A percentile compares a stretch with the other conserved stretches of the same genome.
phyloP scores from a whole-genome alignment of 2,797 vertebrate genomes.

The Takifugu rubripes region DNA sequence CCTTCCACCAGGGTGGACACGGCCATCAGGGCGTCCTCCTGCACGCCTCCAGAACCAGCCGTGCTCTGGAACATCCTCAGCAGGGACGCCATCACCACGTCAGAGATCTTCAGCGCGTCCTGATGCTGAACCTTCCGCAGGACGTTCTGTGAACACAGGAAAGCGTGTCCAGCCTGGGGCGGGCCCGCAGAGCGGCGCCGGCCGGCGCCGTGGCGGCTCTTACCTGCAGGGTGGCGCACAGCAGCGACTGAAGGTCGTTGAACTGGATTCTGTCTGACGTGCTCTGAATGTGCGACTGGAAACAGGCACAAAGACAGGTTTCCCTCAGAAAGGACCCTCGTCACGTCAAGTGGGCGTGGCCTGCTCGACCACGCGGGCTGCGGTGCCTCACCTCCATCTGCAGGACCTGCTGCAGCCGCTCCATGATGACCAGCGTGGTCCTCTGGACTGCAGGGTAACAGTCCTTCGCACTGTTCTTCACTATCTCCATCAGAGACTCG shows the following conservation, averaged over 20 bases:
- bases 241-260: conserved; percentile 96
- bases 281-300: conserved; percentile 97
- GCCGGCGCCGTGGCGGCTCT: background rate
- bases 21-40: conserved; percentile 97
- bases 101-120: conserved; percentile 95
- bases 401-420: conserved; percentile 94
- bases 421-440: conserved; percentile 98
- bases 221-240: conserved; percentile 98
- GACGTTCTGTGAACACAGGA: conserved; percentile 79
- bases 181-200: background rate
- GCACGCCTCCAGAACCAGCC: conserved; percentile 89
- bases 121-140: conserved; percentile 95
- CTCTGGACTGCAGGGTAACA: conserved; percentile 99
- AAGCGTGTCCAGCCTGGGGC: background rate
- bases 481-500: conserved; percentile 98
- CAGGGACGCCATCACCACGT: conserved; percentile 96
- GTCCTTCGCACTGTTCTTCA: conserved; percentile 99
- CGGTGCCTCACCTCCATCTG: conserved; percentile 90
- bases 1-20: conserved; percentile 97
- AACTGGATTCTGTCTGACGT: conserved; percentile 98
- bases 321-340: background rate
- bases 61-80: conserved; percentile 98
- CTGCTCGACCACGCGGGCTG: background rate
- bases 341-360: background rate
- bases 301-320: conserved; percentile 8